Evolutionary conservation across 1,140 invertebrate species (phyloP).

Genomic region (Leptonema lineaticorne): DNA sequence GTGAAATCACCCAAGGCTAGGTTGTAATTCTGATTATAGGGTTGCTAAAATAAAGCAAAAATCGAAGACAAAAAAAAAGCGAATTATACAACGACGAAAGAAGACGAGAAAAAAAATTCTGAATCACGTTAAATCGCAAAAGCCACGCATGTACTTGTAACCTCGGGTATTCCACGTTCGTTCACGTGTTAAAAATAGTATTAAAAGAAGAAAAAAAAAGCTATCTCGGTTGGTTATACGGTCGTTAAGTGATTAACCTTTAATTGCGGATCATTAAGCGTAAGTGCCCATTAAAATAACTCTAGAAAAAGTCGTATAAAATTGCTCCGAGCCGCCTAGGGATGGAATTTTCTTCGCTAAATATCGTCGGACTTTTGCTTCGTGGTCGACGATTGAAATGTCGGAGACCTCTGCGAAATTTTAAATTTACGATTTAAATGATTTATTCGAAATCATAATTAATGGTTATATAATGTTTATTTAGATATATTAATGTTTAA

Average conservation of each 20-base stretch:
- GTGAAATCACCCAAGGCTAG: slow-evolving; percentile 7
- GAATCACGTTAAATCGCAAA: slow-evolving; percentile 4
- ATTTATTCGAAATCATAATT: too few relatives aligned
- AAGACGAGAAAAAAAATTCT: too few relatives aligned
- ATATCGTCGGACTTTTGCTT: too few relatives aligned
- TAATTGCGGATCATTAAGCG: slow-evolving; percentile 15
- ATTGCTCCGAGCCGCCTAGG: too few relatives aligned
- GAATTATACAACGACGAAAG: too few relatives aligned
- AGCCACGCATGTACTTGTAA: not conserved
- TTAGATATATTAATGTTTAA: too few relatives aligned
- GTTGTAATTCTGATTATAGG: slow-evolving; percentile 12
- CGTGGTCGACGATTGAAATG: too few relatives aligned
- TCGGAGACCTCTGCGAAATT: too few relatives aligned
- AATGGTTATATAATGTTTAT: too few relatives aligned
- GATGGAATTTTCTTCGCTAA: too few relatives aligned
- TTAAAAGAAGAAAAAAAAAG: too few relatives aligned
- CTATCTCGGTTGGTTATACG: slow-evolving; percentile 17
- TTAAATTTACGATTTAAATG: too few relatives aligned
- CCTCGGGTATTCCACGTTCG: not conserved
- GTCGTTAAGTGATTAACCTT: slow-evolving; percentile 18
- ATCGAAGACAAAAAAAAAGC: not conserved
- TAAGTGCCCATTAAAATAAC: slow-evolving; percentile 16
- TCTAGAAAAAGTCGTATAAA: slow-evolving; percentile 12
- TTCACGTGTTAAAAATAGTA: slow-evolving; percentile 16
- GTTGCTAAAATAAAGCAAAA: not conserved